These are phyloP conservation scores for Melanotaenia pygmaea DNA, from an alignment of 2,797 vertebrate genomes.

Conservation along the genomic window DNA sequence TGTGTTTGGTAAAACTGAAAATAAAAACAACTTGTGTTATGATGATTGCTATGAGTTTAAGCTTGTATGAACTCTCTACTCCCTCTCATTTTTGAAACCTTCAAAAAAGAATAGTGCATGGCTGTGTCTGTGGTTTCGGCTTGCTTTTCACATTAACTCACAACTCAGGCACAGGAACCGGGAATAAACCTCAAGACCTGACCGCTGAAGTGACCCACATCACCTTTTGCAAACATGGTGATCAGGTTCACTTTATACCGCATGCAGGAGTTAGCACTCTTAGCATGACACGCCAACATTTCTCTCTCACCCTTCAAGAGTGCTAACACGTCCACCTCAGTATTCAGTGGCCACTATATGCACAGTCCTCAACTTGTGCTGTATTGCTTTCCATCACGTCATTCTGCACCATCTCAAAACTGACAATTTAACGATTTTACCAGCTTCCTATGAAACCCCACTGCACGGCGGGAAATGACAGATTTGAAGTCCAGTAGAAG, in stretches of 20 bases:
- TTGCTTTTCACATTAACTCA: constrained; percentile 64
- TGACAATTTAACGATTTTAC: constrained; percentile 90
- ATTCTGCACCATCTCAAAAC: constrained; percentile 83
- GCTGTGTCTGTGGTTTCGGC: constrained; percentile 41
- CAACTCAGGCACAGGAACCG: constrained; percentile 21
- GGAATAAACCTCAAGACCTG: constrained; percentile 51
- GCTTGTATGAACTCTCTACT: constrained; percentile 36
- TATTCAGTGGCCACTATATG: constrained; percentile 54
- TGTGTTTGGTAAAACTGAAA: background rate
- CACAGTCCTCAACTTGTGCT: constrained; percentile 58
- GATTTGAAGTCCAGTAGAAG: constrained; percentile 83
- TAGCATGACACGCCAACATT: constrained; percentile 37
- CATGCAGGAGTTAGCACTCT: constrained; percentile 70
- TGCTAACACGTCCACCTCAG: constrained; percentile 60
- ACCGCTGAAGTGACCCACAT: constrained; percentile 68
- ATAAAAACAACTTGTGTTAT: constrained; percentile 6
- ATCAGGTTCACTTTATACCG: constrained; percentile 67
- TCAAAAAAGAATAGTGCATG: constrained; percentile 16
- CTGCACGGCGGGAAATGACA: constrained; percentile 82
- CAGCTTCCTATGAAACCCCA: constrained; percentile 86
- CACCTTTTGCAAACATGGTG: constrained; percentile 72
- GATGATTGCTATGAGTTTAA: constrained; percentile 5
- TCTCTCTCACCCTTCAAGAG: constrained; percentile 71
- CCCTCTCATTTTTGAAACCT: constrained; percentile 48
- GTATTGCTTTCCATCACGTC: constrained; percentile 81